Evolutionary conservation across 35 echinoderm and acorn worm species (phyloP).

Genomic region (Diadema setosum): DNA sequence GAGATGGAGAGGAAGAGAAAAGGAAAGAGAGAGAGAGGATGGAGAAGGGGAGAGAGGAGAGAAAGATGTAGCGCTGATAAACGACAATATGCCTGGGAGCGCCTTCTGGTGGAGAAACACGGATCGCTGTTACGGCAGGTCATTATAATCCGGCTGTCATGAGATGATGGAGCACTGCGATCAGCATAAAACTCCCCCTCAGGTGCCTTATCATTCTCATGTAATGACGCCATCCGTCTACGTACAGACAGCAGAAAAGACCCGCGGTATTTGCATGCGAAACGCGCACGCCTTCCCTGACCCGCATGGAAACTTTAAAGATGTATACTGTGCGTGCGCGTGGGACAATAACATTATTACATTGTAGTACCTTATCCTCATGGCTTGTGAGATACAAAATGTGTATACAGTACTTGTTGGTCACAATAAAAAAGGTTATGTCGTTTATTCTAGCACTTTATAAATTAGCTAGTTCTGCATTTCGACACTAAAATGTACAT

Average conservation of each 20-base stretch:
- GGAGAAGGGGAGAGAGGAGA: background rate
- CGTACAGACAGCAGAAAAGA: background rate
- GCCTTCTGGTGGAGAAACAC: background rate
- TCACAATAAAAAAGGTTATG: too few species aligned
- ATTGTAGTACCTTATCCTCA: too few species aligned
- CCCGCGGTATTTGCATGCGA: too few species aligned
- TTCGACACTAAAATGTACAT: too few species aligned
- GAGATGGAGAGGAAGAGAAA: background rate
- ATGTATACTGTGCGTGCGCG: too few species aligned
- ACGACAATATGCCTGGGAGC: background rate
- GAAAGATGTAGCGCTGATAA: background rate
- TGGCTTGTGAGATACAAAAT: too few species aligned
- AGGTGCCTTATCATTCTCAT: constrained; percentile 9
- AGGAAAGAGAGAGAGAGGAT: background rate
- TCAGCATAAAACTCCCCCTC: background rate
- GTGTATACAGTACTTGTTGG: too few species aligned
- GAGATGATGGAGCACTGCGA: constrained; percentile 8
- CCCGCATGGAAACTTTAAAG: too few species aligned
- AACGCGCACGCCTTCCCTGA: too few species aligned
- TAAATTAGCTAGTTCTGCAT: too few species aligned
- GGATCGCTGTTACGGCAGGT: background rate
- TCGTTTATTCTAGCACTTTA: too few species aligned
- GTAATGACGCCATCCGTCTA: constrained; percentile 14
- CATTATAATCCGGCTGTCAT: constrained; percentile 8
- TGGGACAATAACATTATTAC: too few species aligned